phyloP scores from a whole-genome alignment of 2,113 vertebrate genomes.

The Hirundichthys speculiger region DNA sequence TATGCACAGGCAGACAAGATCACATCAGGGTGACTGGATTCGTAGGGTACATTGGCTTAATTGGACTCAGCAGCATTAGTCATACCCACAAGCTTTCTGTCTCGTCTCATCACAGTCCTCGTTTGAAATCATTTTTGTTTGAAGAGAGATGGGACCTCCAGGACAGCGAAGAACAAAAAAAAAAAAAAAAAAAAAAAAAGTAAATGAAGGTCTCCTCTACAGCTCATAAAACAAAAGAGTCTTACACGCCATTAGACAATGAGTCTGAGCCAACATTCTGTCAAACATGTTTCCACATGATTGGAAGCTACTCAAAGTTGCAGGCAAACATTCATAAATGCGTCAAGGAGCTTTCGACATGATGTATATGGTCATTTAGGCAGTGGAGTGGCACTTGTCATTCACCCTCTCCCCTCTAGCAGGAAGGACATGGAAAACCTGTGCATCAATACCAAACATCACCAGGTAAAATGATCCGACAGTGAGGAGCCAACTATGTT shows the following conservation, averaged over 20 bases:
- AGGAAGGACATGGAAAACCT: conserved; percentile 38
- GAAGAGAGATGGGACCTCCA: conserved; percentile 36
- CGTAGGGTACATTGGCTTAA: conserved; percentile 69
- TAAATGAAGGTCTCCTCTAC: background rate
- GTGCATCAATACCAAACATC: conserved; percentile 26
- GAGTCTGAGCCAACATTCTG: background rate
- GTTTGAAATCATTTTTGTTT: conserved; percentile 53
- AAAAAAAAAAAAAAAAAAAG: conserved; percentile 5
- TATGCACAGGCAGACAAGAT: conserved; percentile 65
- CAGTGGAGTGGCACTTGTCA: conserved; percentile 32
- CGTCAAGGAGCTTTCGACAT: conserved; percentile 6
- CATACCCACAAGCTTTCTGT: conserved; percentile 69
- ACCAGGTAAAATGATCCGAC: conserved; percentile 28
- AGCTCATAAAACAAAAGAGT: conserved; percentile 29
- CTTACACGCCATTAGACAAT: conserved; percentile 48
- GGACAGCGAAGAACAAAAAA: conserved; percentile 5
- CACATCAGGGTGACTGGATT: conserved; percentile 70
- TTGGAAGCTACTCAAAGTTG: background rate
- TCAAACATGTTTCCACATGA: conserved; percentile 16
- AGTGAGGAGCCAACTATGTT: background rate
- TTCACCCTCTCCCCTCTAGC: conserved; percentile 22
- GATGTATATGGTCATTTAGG: conserved; percentile 23
- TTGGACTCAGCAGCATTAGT: conserved; percentile 68
- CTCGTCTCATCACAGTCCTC: conserved; percentile 51
- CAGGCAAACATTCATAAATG: conserved; percentile 4